phyloP scores from a whole-genome alignment of 2,113 vertebrate genomes.

The Chauna torquata region DNA sequence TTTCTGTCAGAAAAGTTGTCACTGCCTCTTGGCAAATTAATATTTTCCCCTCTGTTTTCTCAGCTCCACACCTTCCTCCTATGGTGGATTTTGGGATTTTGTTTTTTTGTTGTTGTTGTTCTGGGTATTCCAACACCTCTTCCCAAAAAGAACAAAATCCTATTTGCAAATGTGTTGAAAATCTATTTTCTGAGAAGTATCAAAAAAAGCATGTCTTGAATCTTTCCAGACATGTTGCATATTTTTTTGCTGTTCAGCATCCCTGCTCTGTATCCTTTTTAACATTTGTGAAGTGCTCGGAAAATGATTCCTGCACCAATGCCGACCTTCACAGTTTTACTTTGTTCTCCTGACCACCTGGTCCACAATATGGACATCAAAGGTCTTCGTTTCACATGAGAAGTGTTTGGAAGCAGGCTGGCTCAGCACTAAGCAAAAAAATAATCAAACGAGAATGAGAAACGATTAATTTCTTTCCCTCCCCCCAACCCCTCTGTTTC shows the following conservation, averaged over 20 bases:
- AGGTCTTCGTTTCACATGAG: slow-evolving; percentile 39
- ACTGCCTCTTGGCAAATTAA: slow-evolving; percentile 51
- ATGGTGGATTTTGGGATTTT: background rate
- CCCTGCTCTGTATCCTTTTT: background rate
- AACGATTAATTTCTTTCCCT: slow-evolving; percentile 14
- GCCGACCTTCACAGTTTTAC: background rate
- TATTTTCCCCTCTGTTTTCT: slow-evolving; percentile 32
- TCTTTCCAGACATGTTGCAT: background rate
- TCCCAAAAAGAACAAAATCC: slow-evolving; percentile 9
- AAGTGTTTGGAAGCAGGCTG: slow-evolving; percentile 31
- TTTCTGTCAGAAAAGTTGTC: slow-evolving; percentile 66
- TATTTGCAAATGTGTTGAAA: slow-evolving; percentile 32
- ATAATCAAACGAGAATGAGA: slow-evolving; percentile 39
- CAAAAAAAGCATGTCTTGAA: background rate
- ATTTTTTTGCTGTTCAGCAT: background rate
- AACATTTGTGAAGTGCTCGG: background rate
- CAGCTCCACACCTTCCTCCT: slow-evolving; percentile 19
- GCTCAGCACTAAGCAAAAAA: background rate
- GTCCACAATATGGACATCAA: slow-evolving; percentile 39
- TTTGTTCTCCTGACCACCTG: slow-evolving; percentile 42
- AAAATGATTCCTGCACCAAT: background rate
- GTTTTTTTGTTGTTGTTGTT: background rate
- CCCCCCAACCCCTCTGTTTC: background rate
- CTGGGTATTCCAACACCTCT: background rate
- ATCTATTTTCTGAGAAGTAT: background rate